A percentile compares a stretch with the other conserved stretches of the same genome.
phyloP scores from a whole-genome alignment of 2,888 invertebrate species.

The Hyposoter didymator region DNA sequence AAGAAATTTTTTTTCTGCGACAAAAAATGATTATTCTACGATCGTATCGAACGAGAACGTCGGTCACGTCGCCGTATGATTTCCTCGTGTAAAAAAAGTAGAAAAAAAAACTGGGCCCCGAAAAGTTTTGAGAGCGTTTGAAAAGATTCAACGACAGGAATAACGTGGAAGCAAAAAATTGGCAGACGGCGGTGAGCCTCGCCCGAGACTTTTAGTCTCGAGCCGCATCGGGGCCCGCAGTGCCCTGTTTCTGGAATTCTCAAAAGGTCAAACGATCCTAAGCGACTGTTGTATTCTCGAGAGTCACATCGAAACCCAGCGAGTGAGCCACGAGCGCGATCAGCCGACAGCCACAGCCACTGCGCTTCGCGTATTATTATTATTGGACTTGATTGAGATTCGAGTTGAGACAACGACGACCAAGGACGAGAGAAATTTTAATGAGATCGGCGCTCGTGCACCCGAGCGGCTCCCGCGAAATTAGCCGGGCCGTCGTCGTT shows the following conservation, averaged over 20 bases:
- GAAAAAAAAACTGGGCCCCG: no score
- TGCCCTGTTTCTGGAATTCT: background rate
- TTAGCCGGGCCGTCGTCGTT: background rate
- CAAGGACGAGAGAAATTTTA: conserved; percentile 51
- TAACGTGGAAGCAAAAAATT: background rate
- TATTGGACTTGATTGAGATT: conserved; percentile 64
- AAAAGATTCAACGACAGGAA: background rate
- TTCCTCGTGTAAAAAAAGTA: background rate
- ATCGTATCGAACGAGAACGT: background rate
- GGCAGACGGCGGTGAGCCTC: background rate
- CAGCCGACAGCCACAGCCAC: background rate
- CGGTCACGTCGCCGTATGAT: background rate
- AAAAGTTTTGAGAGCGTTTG: background rate
- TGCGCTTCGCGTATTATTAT: background rate
- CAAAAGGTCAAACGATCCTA: conserved; percentile 4
- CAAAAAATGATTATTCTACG: background rate
- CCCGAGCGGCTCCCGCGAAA: background rate
- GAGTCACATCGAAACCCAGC: background rate
- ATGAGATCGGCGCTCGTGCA: conserved; percentile 34
- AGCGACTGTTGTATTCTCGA: background rate
- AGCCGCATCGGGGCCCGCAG: background rate
- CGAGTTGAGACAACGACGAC: conserved; percentile 50
- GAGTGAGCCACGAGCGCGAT: background rate
- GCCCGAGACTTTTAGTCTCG: background rate
- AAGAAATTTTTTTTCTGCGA: background rate